Base-by-base conservation (phyloP, 2,888 invertebrate species). In the Onchidella celtica region DNA sequence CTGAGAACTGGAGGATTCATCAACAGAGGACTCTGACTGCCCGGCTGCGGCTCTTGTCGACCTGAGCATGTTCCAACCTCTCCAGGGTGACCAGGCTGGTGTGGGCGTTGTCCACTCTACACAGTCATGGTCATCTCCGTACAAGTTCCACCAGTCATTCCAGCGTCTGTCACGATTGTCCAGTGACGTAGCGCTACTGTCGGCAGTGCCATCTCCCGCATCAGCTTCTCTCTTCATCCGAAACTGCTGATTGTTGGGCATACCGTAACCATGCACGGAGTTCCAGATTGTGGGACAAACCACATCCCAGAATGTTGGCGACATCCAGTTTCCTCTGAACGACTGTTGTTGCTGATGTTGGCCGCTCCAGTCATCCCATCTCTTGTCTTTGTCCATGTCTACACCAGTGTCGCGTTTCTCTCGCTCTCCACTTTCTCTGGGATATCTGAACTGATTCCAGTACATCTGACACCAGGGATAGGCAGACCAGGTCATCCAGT, bases 11-110 rank as follows among this genome's bases (percentile, higher is more conserved):
- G 24, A 29, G n/a, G 24, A 11, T 1, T 4, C 14, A 14, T 27
- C 36, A 27, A 6, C n/a, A 32, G 27, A 32, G 1, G 9, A 14
- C n/a, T 21, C 40, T 4, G n/a, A 0, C 0, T 21, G 40, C 11
- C 47, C 29, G 3, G 21, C 24, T 24, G 24, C 38, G 1, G 36
- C 69, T 14, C 79, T 21, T 21, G 57, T 17, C 0, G 61, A 40
- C 32, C 79, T 38, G 14, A 79, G 79, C 63, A 72, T 70, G 24
- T 79, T 79, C 72, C 70, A 79, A 24, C 79, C 79, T 63, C 63
- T 27, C 79, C 79, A 79, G 0, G 79, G 79, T 40, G 79, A 72
- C 72, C 79, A 72, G 0, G 63, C 70, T 3, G 79, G 40, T n/a
- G 55, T 29, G 1, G 63, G 21, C 27, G 63, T 57, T n/a, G 36